Conservation (phyloP, 2,113 vertebrate species). For the Tupaia chinensis region DNA sequence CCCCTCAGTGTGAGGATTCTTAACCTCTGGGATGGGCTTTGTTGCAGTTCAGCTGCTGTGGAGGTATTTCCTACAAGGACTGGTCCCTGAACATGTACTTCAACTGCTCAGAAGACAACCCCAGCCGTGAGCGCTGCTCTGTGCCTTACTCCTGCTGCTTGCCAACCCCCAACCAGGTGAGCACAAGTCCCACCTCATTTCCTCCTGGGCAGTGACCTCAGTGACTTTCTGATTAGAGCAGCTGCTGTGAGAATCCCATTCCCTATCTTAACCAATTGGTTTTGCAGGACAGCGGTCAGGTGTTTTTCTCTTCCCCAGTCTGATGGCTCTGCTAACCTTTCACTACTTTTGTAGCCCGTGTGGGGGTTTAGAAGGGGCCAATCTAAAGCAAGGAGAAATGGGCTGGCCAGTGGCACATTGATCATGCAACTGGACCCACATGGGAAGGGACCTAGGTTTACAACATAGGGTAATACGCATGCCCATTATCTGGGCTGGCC, state of each 20-base stretch:
- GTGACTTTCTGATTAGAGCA: background rate
- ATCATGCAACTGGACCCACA: too few species aligned
- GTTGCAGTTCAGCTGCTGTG: slow-evolving; percentile 94
- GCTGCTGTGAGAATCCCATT: background rate
- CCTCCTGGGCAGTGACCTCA: background rate
- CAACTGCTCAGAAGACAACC: slow-evolving; percentile 91
- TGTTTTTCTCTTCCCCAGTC: background rate
- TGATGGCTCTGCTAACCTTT: background rate
- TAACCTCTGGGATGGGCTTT: slow-evolving; percentile 24
- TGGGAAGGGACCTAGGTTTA: too few species aligned
- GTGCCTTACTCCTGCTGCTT: slow-evolving; percentile 96
- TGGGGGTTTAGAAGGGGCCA: background rate
- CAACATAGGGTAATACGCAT: too few species aligned
- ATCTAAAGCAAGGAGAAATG: background rate
- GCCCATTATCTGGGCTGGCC: too few species aligned
- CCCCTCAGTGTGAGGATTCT: background rate
- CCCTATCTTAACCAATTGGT: background rate
- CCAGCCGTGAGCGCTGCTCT: slow-evolving; percentile 92
- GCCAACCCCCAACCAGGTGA: slow-evolving; percentile 86
- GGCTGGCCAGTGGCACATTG: background rate
- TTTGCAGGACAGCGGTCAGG: background rate
- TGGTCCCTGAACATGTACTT: slow-evolving; percentile 96
- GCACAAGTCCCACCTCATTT: background rate
- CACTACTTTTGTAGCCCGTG: background rate
- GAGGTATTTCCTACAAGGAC: slow-evolving; percentile 91